phyloP scores from a whole-genome alignment of 1,140 invertebrate species.

The Chelonus insularis region DNA sequence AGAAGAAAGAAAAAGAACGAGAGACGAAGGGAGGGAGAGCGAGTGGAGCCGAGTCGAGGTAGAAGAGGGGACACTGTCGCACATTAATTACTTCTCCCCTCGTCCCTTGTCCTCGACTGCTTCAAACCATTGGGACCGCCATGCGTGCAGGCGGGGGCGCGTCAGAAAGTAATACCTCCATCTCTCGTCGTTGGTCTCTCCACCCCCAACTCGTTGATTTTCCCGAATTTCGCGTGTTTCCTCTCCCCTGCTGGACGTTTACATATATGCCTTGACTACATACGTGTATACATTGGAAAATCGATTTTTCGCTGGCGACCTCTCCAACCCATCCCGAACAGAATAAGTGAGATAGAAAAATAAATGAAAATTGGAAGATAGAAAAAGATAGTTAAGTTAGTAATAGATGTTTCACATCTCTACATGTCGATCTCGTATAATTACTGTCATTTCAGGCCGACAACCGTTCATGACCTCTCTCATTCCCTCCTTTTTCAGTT shows the following conservation, averaged over 20 bases:
- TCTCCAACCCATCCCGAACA: slow-evolving; percentile 6
- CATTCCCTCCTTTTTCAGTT: slow-evolving; percentile 12
- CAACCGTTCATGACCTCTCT: slow-evolving; percentile 20
- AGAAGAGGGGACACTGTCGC: slow-evolving; percentile 28
- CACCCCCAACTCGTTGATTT: background rate
- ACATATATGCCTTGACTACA: background rate
- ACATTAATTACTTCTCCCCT: slow-evolving; percentile 34
- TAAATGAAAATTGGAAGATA: background rate
- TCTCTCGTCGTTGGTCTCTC: background rate
- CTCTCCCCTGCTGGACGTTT: background rate
- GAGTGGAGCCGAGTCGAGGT: background rate
- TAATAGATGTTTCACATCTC: background rate
- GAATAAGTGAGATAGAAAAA: background rate
- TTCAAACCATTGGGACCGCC: background rate
- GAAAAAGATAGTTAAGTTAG: too few species aligned
- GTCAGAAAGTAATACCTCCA: slow-evolving; percentile 24
- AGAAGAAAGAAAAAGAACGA: slow-evolving; percentile 5
- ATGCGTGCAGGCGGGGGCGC: slow-evolving; percentile 16
- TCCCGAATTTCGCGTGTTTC: slow-evolving; percentile 1
- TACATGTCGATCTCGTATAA: slow-evolving; percentile 14
- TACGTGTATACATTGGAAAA: slow-evolving; percentile 25
- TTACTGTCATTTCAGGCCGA: slow-evolving; percentile 23
- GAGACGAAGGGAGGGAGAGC: background rate
- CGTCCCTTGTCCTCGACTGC: background rate
- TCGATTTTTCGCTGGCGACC: slow-evolving; percentile 25